These are phyloP conservation scores for Pelvicachromis taeniatus DNA, from an alignment of 2,113 vertebrate species.

Conservation along the genomic window DNA sequence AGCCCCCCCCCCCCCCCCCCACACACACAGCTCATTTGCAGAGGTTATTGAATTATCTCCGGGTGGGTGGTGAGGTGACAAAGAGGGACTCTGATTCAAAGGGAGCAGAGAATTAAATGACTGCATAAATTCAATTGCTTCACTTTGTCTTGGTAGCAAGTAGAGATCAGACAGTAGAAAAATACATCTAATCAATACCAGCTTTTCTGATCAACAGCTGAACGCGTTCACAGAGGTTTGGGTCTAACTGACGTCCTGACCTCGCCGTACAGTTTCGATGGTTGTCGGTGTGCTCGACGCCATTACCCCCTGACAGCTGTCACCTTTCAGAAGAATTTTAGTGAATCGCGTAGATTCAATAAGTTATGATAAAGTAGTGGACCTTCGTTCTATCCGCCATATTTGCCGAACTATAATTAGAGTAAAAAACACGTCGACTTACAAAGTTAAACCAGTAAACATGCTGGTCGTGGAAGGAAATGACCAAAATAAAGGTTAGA, in stretches of 20 bases:
- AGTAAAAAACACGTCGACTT: neutral
- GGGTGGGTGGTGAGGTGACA: conserved; percentile 53
- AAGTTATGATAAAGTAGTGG: neutral
- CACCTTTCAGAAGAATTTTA: neutral
- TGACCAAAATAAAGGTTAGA: neutral
- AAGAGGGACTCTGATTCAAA: conserved; percentile 47
- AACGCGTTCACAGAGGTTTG: neutral
- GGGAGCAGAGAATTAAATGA: conserved; percentile 24
- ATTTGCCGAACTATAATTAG: neutral
- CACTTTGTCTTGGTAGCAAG: neutral
- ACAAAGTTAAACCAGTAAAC: neutral
- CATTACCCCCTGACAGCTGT: too few relatives aligned
- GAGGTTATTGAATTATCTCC: conserved; percentile 67
- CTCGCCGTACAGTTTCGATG: neutral
- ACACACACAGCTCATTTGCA: conserved; percentile 30
- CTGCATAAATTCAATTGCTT: conserved; percentile 12
- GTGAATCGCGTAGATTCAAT: neutral
- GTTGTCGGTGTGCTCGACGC: accelerated
- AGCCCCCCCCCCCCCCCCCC: too few relatives aligned
- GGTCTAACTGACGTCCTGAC: neutral
- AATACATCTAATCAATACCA: neutral
- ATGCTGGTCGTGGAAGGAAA: neutral
- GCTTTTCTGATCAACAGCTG: neutral
- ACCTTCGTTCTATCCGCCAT: neutral
- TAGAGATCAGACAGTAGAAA: neutral